phyloP scores from a whole-genome alignment of 2,113 vertebrate genomes.

The Siniperca knerii region DNA sequence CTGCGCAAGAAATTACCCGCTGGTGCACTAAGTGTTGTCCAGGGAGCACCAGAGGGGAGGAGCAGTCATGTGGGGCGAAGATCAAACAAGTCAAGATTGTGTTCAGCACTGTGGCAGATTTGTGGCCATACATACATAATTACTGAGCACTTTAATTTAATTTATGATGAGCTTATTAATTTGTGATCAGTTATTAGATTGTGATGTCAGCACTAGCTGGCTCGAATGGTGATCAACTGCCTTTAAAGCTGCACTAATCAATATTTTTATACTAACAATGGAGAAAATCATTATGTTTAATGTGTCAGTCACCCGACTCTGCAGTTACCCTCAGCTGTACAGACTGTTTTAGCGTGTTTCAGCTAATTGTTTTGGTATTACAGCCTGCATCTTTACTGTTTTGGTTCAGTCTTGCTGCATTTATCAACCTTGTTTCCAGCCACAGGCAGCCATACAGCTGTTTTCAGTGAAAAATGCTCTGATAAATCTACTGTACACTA shows the following conservation, averaged over 20 bases:
- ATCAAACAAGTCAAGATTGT: conserved; percentile 42
- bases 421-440: neutral
- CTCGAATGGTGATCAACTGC: conserved; percentile 1
- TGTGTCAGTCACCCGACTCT: neutral
- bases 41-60: conserved; percentile 14
- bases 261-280: neutral
- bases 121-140: conserved; percentile 4
- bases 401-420: neutral
- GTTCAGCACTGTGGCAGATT: neutral
- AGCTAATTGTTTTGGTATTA: neutral
- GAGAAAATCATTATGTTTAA: neutral
- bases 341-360: neutral
- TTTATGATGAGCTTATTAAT: conserved; percentile 30
- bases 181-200: conserved; percentile 6
- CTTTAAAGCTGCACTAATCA: neutral
- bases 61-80: conserved; percentile 16
- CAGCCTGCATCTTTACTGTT: neutral
- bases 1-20: conserved; percentile 26
- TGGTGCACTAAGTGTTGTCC: conserved; percentile 40
- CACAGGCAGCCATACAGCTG: too few relatives aligned
- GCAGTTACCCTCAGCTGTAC: neutral
- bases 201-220: neutral
- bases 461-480: neutral
- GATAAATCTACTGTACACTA: neutral
- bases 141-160: conserved; percentile 21